Percentiles rank a stretch among this genome's conserved stretches.
These are phyloP conservation scores for Drosophila kikkawai DNA, from an alignment of 1,140 invertebrate genomes.

Conservation along the genomic window DNA sequence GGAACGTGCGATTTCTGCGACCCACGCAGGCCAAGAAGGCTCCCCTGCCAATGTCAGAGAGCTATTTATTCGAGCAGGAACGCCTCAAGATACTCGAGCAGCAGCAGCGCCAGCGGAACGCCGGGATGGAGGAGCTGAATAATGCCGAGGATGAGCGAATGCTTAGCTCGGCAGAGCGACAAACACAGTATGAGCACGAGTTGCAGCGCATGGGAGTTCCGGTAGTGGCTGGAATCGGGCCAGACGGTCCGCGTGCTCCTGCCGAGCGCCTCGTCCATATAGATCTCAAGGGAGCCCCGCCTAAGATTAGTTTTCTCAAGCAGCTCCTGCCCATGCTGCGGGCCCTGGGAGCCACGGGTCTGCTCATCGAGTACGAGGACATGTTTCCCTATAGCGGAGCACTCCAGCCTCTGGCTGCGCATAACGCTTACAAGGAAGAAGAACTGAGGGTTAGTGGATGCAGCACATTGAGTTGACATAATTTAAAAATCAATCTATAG, in stretches of 20 bases:
- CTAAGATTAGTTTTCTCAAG: constrained; percentile 88
- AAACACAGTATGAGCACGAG: constrained; percentile 81
- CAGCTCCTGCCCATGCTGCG: constrained; percentile 91
- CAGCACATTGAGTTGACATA: not conserved
- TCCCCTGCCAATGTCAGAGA: constrained; percentile 63
- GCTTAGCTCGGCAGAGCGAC: constrained; percentile 75
- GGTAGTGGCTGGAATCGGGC: constrained; percentile 75
- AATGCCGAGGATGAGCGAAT: constrained; percentile 77
- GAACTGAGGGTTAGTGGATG: constrained; percentile 65
- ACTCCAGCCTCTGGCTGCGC: constrained; percentile 89
- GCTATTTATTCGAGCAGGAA: constrained; percentile 78
- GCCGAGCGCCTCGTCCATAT: constrained; percentile 90
- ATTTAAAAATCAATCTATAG: not conserved
- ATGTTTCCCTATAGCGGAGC: constrained; percentile 96
- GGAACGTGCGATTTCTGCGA: constrained; percentile 75
- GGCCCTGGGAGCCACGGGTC: constrained; percentile 92
- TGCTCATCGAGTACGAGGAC: constrained; percentile 98
- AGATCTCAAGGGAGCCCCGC: constrained; percentile 96
- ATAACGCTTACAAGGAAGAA: constrained; percentile 90
- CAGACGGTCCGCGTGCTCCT: constrained; percentile 78
- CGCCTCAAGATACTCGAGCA: constrained; percentile 79
- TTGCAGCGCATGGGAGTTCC: constrained; percentile 83
- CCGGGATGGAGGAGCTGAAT: constrained; percentile 72
- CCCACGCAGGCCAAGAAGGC: constrained; percentile 75
- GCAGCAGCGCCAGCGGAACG: constrained; percentile 72